Conservation (phyloP, 2,113 vertebrate species). For the Apodemus speciosus region DNA sequence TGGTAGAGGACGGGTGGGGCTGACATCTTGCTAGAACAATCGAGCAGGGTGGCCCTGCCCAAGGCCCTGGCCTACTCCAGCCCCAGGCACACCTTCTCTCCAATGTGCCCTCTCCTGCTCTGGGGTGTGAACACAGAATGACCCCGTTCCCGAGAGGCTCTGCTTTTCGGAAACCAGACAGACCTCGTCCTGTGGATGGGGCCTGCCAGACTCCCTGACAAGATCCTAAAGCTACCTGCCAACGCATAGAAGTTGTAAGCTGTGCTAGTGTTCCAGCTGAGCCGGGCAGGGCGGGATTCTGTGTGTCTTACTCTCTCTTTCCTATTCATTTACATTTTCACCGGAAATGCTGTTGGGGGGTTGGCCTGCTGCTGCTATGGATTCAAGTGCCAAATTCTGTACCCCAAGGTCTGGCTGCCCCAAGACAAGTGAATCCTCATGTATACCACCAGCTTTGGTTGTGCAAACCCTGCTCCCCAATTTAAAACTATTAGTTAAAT, state of each 20-base stretch:
- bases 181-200: fast-evolving
- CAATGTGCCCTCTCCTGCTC: fast-evolving
- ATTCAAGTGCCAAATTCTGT: no score
- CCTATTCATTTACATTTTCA: no score
- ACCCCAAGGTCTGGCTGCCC: no score
- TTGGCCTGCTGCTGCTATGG: no score
- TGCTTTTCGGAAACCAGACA: fast-evolving
- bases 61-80: not conserved
- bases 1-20: not conserved
- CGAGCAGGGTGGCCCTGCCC: not conserved
- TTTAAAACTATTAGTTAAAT: no score
- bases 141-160: fast-evolving
- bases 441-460: no score
- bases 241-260: not conserved
- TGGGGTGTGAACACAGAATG: not conserved
- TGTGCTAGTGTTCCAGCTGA: not conserved
- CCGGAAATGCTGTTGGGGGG: no score
- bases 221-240: not conserved
- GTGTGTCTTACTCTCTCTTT: fast-evolving
- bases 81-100: not conserved
- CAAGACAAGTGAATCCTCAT: no score
- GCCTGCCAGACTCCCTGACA: not conserved
- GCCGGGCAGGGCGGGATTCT: not conserved
- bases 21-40: fast-evolving
- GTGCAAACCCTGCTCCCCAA: no score